phyloP scores from a whole-genome alignment of 30 jellyfish, hydroid and myxozoan genomes.

The Turritopsis rubra region DNA sequence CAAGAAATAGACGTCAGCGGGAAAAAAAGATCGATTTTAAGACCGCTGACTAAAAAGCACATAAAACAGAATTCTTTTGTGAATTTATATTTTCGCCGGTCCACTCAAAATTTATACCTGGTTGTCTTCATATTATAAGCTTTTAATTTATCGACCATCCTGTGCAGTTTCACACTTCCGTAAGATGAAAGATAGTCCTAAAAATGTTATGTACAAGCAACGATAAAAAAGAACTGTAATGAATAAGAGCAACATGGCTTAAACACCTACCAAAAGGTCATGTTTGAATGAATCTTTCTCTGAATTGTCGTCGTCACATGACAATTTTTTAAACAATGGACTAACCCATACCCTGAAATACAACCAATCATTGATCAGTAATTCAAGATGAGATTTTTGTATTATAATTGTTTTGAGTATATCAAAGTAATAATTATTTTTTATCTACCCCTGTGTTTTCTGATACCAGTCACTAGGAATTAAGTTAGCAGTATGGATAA shows the following conservation, averaged over 20 bases:
- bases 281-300: conserved; percentile 36
- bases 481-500: conserved; percentile 84
- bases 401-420: too few relatives aligned
- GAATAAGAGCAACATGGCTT: neutral
- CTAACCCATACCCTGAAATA: conserved; percentile 74
- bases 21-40: too few relatives aligned
- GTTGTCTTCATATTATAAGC: neutral
- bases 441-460: conserved; percentile 98
- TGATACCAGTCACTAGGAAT: conserved; percentile 88
- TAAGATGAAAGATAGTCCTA: conserved; percentile 16
- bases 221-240: neutral
- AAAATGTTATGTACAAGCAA: neutral
- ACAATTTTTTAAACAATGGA: conserved; percentile 40
- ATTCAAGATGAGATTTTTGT: neutral
- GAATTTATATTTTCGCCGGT: too few relatives aligned
- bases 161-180: neutral
- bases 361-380: neutral
- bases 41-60: too few relatives aligned
- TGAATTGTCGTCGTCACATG: neutral
- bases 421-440: too few relatives aligned
- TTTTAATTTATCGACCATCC: conserved; percentile 16
- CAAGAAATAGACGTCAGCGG: too few relatives aligned
- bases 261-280: conserved; percentile 42
- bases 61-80: too few relatives aligned
- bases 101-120: neutral